Evolutionary conservation across 37 sponge, comb jelly and placozoan genomes (phyloP).

Genomic region (Haliclona indistincta): DNA sequence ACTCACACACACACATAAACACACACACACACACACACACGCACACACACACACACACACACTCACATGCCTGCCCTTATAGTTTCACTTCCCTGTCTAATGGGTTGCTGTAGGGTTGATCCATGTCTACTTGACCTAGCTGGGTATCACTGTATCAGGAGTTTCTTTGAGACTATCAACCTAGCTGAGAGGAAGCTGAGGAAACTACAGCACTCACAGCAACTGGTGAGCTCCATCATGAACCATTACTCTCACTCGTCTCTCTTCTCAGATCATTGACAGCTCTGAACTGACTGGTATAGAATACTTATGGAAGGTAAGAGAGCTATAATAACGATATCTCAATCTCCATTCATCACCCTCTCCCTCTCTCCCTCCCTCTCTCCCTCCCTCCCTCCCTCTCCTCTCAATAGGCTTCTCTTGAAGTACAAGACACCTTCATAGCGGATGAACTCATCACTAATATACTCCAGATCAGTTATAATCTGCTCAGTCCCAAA

Average conservation of each 20-base stretch:
- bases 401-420: slow-evolving; percentile 55
- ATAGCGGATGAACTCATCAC: slow-evolving; percentile 73
- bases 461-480: slow-evolving; percentile 76
- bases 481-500: slow-evolving; percentile 57
- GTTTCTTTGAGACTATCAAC: slow-evolving; percentile 84
- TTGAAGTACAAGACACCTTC: slow-evolving; percentile 63
- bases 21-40: too few species aligned
- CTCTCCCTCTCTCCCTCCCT: background rate
- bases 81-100: too few species aligned
- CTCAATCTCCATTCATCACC: slow-evolving; percentile 1
- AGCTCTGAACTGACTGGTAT: slow-evolving; percentile 72
- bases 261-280: slow-evolving; percentile 67
- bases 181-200: slow-evolving; percentile 54
- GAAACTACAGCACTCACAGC: slow-evolving; percentile 17
- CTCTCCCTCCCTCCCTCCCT: background rate
- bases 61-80: slow-evolving; percentile 9
- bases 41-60: slow-evolving; percentile 35
- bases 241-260: background rate
- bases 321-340: background rate
- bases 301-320: slow-evolving; percentile 87
- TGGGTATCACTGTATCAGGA: slow-evolving; percentile 78
- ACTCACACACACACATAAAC: slow-evolving; percentile 15
- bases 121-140: slow-evolving; percentile 41
- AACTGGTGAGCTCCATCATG: slow-evolving; percentile 1
- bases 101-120: slow-evolving; percentile 33